These are phyloP conservation scores for Phoxinus phoxinus DNA, from an alignment of 2,113 vertebrate genomes.

Conservation along the genomic window DNA sequence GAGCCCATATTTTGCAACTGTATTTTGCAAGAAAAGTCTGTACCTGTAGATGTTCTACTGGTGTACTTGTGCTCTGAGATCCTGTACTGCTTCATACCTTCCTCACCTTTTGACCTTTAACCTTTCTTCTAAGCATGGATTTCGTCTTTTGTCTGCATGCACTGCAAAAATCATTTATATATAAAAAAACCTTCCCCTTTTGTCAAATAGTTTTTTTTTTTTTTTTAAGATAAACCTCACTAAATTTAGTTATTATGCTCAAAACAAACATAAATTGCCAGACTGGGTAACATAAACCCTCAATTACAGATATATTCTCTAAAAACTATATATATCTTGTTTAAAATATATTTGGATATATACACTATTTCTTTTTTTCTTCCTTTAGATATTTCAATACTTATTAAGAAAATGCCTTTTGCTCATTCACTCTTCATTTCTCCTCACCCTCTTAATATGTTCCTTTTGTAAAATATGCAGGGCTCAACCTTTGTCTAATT, in stretches of 20 bases:
- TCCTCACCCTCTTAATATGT: not conserved
- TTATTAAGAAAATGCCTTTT: not conserved
- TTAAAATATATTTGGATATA: not conserved
- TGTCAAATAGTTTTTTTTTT: not conserved
- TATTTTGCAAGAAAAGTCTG: not conserved
- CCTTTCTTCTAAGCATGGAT: constrained; percentile 16
- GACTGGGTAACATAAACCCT: not conserved
- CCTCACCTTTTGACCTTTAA: not conserved
- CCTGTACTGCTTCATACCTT: constrained; percentile 11
- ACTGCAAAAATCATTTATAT: not conserved
- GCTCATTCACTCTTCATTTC: not conserved
- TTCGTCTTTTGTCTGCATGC: constrained; percentile 14
- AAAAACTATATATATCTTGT: not conserved
- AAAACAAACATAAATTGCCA: not conserved
- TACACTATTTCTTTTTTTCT: too few species aligned
- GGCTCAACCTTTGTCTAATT: not conserved
- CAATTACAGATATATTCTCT: not conserved
- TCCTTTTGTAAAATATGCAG: not conserved
- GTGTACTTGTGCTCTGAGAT: constrained; percentile 1
- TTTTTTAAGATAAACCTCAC: not conserved
- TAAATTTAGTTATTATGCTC: not conserved
- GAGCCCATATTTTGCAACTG: not conserved
- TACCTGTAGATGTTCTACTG: constrained; percentile 45
- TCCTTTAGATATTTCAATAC: too few species aligned
- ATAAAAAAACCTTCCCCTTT: not conserved